phyloP scores from a whole-genome alignment of 2,888 invertebrate species.

The Tryphoninae sp. region DNA sequence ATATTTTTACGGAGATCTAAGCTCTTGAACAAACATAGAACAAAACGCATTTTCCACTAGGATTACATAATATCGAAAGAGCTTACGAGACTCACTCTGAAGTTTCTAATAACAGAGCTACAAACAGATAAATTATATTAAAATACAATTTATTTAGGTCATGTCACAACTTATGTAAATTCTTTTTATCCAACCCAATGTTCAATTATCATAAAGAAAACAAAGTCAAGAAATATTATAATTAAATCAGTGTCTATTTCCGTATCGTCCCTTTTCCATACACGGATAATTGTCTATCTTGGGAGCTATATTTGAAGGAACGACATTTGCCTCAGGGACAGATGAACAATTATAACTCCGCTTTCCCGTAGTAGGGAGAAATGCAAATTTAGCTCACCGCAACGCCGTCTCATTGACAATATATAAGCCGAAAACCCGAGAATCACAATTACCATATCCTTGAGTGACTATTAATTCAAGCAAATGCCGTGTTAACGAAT shows the following conservation, averaged over 20 bases:
- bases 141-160: neutral
- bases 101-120: too few species aligned
- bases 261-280: neutral
- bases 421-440: constrained; percentile 52
- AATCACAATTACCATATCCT: constrained; percentile 57
- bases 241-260: neutral
- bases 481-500: constrained; percentile 46
- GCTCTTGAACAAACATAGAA: too few species aligned
- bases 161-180: neutral
- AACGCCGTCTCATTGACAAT: constrained; percentile 13
- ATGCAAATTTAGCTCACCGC: constrained; percentile 35
- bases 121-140: neutral
- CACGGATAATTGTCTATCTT: neutral
- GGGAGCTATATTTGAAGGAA: constrained; percentile 10
- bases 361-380: constrained; percentile 3
- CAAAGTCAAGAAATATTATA: neutral
- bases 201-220: neutral
- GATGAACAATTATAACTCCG: constrained; percentile 25
- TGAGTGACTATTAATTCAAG: constrained; percentile 49
- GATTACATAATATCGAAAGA: too few species aligned
- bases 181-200: neutral
- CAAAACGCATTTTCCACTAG: too few species aligned
- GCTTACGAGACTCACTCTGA: too few species aligned
- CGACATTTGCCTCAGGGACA: constrained; percentile 21
- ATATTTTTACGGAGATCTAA: too few species aligned